These are phyloP conservation scores for Ormia ochracea DNA, from an alignment of 2,888 invertebrate species.

Conservation along the genomic window DNA sequence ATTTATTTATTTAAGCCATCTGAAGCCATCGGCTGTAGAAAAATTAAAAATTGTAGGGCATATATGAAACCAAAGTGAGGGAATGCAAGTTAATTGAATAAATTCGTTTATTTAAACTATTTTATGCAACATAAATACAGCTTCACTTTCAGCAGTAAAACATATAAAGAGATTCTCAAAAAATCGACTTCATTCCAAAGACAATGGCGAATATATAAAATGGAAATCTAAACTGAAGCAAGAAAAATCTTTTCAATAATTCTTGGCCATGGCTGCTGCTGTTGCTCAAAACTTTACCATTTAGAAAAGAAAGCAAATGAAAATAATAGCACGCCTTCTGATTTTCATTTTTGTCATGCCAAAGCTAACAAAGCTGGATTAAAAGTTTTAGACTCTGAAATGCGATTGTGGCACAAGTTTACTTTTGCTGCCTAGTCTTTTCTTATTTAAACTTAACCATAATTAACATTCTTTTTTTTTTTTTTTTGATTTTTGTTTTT, in stretches of 20 bases:
- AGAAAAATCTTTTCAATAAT: conserved; percentile 2
- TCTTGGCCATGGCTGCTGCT: not conserved
- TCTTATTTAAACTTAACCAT: conserved; percentile 34
- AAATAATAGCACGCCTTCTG: conserved; percentile 12
- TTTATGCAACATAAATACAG: conserved; percentile 16
- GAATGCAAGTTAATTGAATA: not conserved
- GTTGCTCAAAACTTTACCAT: not conserved
- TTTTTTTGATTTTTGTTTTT: not conserved
- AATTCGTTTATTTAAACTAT: not conserved
- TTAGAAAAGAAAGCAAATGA: not conserved
- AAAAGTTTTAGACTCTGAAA: not conserved
- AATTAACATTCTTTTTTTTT: conserved; percentile 42
- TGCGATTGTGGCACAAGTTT: conserved; percentile 14
- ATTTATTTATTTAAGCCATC: too few species aligned
- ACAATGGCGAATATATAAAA: not conserved
- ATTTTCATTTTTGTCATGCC: conserved; percentile 3
- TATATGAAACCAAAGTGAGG: too few species aligned
- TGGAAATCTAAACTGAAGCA: conserved; percentile 14
- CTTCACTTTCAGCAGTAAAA: conserved; percentile 35
- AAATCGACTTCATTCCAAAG: not conserved
- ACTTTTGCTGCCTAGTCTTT: not conserved
- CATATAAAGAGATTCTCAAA: not conserved
- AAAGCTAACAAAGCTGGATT: conserved; percentile 7
- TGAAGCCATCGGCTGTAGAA: too few species aligned
- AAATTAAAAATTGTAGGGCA: too few species aligned